These are phyloP conservation scores for Entomyzon cyanotis DNA, from an alignment of 2,113 vertebrate genomes.

Conservation along the genomic window DNA sequence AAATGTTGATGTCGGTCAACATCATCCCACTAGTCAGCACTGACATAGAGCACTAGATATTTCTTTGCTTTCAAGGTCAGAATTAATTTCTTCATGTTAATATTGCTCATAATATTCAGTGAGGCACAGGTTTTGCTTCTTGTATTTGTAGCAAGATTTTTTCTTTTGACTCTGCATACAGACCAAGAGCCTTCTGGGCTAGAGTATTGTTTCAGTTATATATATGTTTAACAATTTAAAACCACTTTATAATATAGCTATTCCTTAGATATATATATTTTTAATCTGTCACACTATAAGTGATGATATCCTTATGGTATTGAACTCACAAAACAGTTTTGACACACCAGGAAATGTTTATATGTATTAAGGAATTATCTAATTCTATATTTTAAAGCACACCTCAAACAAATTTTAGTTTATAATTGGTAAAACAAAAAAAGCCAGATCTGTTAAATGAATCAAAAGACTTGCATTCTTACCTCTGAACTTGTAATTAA, in stretches of 20 bases:
- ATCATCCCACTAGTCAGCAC: not conserved
- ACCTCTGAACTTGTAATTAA: not conserved
- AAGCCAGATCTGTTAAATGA: not conserved
- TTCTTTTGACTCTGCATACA: not conserved
- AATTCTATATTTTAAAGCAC: not conserved
- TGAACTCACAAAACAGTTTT: not conserved
- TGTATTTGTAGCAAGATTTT: not conserved
- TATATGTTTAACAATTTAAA: not conserved
- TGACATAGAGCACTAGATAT: not conserved
- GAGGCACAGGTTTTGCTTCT: not conserved
- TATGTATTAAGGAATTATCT: not conserved
- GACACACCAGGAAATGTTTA: not conserved
- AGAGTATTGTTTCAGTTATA: not conserved
- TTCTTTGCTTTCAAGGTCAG: constrained; percentile 1
- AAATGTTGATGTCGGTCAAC: constrained; percentile 9
- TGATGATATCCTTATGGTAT: not conserved
- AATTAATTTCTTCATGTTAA: not conserved
- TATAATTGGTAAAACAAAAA: not conserved
- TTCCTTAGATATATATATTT: not conserved
- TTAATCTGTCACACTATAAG: not conserved
- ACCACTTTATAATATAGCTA: not conserved
- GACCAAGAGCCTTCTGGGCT: not conserved
- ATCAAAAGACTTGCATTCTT: not conserved
- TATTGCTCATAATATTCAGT: not conserved
- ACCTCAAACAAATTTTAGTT: not conserved